These are phyloP conservation scores for Myrmecophaga tridactyla DNA, from an alignment of 2,113 vertebrate genomes.

Conservation along the genomic window DNA sequence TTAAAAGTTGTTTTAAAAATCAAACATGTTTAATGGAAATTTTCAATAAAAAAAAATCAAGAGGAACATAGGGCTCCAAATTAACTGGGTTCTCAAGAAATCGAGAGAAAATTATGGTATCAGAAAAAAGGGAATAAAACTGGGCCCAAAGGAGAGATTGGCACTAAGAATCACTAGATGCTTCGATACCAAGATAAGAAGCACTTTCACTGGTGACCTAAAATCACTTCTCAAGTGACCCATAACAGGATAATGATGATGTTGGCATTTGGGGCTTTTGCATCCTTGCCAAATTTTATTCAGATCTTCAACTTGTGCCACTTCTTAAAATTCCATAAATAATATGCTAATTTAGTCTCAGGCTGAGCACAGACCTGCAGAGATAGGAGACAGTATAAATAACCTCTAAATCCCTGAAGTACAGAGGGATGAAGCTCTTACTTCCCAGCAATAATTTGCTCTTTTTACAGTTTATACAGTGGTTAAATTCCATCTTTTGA, in stretches of 20 bases:
- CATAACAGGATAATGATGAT: neutral
- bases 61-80: neutral
- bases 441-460: neutral
- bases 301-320: neutral
- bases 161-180: neutral
- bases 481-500: neutral
- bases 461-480: neutral
- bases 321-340: neutral
- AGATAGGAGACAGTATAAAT: neutral
- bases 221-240: neutral
- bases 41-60: conserved; percentile 21
- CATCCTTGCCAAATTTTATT: neutral
- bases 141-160: neutral
- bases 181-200: neutral
- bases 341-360: neutral
- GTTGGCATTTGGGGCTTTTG: neutral
- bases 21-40: conserved; percentile 2
- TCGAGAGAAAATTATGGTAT: neutral
- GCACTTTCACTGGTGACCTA: neutral
- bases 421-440: neutral
- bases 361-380: neutral
- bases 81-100: neutral
- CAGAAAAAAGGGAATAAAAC: neutral
- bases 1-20: conserved; percentile 31
- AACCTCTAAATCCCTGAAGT: neutral